These are phyloP conservation scores for Rhinolophus ferrumequinum DNA, from an alignment of 2,113 vertebrate species.

Conservation along the genomic window DNA sequence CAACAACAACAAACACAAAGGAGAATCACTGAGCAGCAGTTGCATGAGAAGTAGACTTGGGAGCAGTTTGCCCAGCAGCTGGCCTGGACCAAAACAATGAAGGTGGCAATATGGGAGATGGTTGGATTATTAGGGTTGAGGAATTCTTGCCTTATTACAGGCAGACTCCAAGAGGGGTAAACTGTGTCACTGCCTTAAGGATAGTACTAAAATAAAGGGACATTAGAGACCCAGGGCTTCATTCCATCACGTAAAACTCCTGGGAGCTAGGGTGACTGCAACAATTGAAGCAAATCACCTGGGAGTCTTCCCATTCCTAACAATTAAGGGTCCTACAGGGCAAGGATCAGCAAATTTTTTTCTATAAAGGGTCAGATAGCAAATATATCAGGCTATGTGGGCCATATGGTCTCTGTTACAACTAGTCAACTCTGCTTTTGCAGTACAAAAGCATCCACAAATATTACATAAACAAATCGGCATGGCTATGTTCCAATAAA, in stretches of 20 bases:
- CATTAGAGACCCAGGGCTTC: background rate
- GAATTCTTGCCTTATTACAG: background rate
- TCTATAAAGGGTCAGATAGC: background rate
- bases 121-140: background rate
- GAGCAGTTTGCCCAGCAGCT: background rate
- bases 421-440: background rate
- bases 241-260: background rate
- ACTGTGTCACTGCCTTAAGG: background rate
- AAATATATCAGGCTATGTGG: constrained; percentile 5
- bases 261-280: background rate
- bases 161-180: background rate
- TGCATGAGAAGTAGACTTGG: background rate
- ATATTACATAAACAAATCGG: background rate
- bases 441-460: background rate
- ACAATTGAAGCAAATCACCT: background rate
- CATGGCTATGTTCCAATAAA: background rate
- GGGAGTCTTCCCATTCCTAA: background rate
- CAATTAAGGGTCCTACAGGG: background rate
- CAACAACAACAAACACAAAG: background rate
- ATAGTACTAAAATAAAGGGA: background rate
- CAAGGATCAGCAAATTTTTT: background rate
- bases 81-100: background rate
- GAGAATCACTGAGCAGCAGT: background rate
- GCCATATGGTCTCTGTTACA: background rate
- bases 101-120: background rate